These are phyloP conservation scores for Nymphicus hollandicus DNA, from an alignment of 2,113 vertebrate genomes.

Conservation along the genomic window DNA sequence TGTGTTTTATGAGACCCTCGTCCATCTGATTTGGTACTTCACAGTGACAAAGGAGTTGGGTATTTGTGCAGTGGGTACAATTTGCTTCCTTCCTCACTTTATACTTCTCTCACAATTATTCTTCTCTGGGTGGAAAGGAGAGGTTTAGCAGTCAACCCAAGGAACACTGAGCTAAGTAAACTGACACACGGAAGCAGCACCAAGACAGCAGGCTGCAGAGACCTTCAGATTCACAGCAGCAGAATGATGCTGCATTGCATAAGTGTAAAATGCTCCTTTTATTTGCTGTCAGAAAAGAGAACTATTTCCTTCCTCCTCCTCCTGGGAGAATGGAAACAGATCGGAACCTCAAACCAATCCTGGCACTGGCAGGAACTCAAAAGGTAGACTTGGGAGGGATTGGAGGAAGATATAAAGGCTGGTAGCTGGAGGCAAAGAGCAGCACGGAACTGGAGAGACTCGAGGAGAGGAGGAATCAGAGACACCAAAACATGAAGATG, in stretches of 20 bases:
- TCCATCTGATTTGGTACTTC: not conserved
- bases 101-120: not conserved
- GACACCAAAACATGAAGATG: conserved; percentile 26
- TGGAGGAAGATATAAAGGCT: conserved; percentile 54
- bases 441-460: not conserved
- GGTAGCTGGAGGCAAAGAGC: conserved; percentile 24
- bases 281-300: not conserved
- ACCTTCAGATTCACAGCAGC: not conserved
- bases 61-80: not conserved
- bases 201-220: not conserved
- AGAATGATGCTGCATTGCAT: not conserved
- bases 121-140: not conserved
- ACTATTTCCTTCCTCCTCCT: conserved; percentile 23
- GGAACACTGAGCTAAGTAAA: not conserved
- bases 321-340: conserved; percentile 13
- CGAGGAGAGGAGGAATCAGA: not conserved
- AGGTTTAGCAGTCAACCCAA: not conserved
- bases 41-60: not conserved
- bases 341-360: conserved; percentile 57
- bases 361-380: conserved; percentile 33
- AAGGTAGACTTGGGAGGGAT: conserved; percentile 56
- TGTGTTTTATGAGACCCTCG: fast-evolving
- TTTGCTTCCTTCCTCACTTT: not conserved
- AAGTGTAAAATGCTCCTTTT: not conserved
- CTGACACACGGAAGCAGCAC: not conserved